Evolutionary conservation across 2,888 invertebrate species (phyloP), one percentile per base, ranked within the genome.

Genomic region (Drosophila lacicola): DNA sequence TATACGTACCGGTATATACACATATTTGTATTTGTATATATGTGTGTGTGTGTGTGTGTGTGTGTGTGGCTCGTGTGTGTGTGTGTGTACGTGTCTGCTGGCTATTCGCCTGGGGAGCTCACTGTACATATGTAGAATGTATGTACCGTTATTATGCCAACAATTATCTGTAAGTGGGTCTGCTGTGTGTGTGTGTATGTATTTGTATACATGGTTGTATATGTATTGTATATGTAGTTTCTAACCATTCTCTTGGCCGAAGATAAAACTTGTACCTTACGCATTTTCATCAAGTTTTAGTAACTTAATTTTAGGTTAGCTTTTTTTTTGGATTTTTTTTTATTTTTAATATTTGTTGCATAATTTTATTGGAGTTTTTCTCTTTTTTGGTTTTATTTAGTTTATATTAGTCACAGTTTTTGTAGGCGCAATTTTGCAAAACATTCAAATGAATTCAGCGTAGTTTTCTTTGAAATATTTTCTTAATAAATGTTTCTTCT

Each of bases 61-160:
- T 58, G 39, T 54, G 37, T 60, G 61, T 25, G 17, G 17, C 17
- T 17, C 17, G 25, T 56, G 41, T 57, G 25, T 56, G 41, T 58
- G 17, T 37, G 21, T 54, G 17, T 58, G 39, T 54, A 34, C 55
- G 61, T 71, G 45, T 46, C 62, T 64, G 60, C 62, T 67, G 68
- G 67, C 53, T 41, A 36, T 66, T 39, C 37, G 53, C 56, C 45
- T 66, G 44, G 36, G 33, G 36, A 75, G 70, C 57, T 69, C 47
- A 62, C 74, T 68, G 62, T 89, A 89, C 89, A 83, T 83, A 83
- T 83, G 89, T 83, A 83, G 84, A 83, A 83, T 89, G 89, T 83
- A 83, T 83, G 82, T 89, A 83, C 82, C 74, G 21, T 64, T 50
- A 33, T 50, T 29, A 66, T 51, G 19, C 37, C 49, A 47, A 13